These are phyloP conservation scores for Dicaeum eximium DNA, from an alignment of 2,113 vertebrate species.

Conservation along the genomic window DNA sequence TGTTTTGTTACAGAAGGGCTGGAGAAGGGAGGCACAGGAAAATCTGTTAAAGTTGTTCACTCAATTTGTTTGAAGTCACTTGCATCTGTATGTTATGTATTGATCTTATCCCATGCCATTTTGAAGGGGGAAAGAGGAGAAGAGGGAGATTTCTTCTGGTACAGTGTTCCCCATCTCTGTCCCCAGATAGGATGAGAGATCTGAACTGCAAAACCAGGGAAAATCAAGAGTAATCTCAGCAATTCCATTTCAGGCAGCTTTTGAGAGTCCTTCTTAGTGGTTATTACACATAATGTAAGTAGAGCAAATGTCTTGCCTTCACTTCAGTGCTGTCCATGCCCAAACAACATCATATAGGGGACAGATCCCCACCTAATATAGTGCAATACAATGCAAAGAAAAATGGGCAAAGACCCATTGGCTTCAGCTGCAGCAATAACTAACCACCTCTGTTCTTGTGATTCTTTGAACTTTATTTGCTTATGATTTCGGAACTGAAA, in stretches of 20 bases:
- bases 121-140: background rate
- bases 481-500: constrained; percentile 1
- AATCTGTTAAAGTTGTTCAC: background rate
- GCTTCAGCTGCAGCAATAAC: background rate
- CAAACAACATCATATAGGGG: background rate
- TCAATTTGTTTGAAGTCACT: background rate
- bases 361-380: background rate
- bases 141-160: background rate
- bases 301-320: background rate
- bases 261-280: background rate
- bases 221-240: background rate
- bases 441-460: background rate
- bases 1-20: background rate
- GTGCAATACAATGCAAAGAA: background rate
- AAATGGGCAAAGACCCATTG: background rate
- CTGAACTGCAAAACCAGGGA: background rate
- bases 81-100: background rate
- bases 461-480: background rate
- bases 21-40: background rate
- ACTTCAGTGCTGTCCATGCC: background rate
- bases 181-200: background rate
- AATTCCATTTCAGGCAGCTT: background rate
- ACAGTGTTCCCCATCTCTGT: background rate
- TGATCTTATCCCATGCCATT: background rate
- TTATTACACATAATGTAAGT: background rate